Conservation (phyloP, 2,113 vertebrate genomes). For the Engystomops pustulosus region DNA sequence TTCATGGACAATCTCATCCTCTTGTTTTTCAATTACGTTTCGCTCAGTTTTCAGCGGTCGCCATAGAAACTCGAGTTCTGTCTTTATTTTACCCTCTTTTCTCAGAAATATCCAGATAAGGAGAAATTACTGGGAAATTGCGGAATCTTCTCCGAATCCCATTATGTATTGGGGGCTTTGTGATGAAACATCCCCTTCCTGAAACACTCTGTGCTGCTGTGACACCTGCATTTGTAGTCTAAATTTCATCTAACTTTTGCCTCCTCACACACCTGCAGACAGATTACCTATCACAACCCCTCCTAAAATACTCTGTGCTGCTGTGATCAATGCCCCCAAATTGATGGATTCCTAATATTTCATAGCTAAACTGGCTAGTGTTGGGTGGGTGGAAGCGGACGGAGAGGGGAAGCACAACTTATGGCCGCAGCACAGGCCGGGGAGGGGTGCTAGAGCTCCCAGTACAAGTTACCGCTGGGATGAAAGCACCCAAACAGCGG, state of each 20-base stretch:
- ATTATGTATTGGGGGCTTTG: neutral
- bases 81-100: neutral
- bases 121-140: neutral
- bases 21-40: neutral
- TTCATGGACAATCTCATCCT: neutral
- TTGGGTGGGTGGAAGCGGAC: no score
- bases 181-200: neutral
- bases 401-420: neutral
- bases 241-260: no score
- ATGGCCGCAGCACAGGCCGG: neutral
- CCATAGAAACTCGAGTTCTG: neutral
- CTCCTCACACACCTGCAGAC: no score
- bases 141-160: neutral
- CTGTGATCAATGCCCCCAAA: neutral
- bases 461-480: neutral
- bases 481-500: neutral
- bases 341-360: neutral
- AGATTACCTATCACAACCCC: neutral
- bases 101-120: neutral
- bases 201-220: neutral
- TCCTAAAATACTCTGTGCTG: neutral
- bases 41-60: conserved; percentile 26
- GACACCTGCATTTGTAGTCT: neutral
- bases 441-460: neutral
- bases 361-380: no score